Evolutionary conservation across 2,797 vertebrate species (phyloP).

Genomic region (Acanthis flammea): DNA sequence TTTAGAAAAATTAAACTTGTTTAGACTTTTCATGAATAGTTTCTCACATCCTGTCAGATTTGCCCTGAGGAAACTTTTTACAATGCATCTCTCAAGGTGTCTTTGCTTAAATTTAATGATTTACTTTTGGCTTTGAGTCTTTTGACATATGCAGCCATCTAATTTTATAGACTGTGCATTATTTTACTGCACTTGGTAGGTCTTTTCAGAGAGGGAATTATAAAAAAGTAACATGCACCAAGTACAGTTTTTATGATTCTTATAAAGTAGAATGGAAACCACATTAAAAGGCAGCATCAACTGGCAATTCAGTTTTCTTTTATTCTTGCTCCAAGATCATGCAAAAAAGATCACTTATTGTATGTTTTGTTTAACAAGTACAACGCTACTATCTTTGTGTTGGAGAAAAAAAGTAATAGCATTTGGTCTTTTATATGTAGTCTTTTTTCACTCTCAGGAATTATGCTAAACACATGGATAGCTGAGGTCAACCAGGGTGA

Average conservation of each 20-base stretch:
- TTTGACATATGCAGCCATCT: not conserved
- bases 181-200: not conserved
- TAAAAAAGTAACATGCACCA: not conserved
- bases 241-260: not conserved
- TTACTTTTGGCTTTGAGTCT: not conserved
- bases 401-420: not conserved
- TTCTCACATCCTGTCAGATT: not conserved
- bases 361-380: not conserved
- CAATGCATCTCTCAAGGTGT: not conserved
- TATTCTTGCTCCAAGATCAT: not conserved
- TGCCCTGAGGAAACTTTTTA: not conserved
- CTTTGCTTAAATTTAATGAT: not conserved
- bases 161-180: not conserved
- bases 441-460: not conserved
- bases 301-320: not conserved
- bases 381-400: not conserved
- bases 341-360: not conserved
- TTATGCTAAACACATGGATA: conserved; percentile 6
- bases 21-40: not conserved
- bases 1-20: not conserved
- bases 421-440: not conserved
- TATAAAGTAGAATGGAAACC: conserved; percentile 10
- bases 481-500: conserved; percentile 51
- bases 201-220: not conserved
- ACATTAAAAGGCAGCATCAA: conserved; percentile 3